Percentiles rank a stretch among this genome's conserved stretches.
Evolutionary conservation across 2,113 vertebrate species (phyloP).

Genomic region (Actinemys pallida): DNA sequence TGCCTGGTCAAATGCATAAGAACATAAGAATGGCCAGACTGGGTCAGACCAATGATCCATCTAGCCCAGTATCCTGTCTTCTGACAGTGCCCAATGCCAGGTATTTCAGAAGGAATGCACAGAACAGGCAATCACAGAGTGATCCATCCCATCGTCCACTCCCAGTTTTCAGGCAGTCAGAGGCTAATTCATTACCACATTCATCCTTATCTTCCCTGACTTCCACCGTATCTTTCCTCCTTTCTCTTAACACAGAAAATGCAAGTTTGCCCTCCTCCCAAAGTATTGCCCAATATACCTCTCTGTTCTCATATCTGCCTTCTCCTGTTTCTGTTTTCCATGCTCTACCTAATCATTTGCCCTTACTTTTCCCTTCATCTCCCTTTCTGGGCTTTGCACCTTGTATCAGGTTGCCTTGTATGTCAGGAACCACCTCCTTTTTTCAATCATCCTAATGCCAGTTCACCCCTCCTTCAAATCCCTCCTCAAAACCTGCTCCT

Average conservation of each 20-base stretch:
- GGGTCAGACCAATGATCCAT: background rate
- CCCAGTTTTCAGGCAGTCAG: background rate
- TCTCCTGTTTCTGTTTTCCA: no score
- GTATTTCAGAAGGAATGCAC: background rate
- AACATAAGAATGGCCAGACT: background rate
- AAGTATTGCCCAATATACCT: no score
- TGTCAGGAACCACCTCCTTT: background rate
- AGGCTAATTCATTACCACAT: background rate
- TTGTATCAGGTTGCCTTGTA: rapidly evolving
- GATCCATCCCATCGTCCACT: background rate
- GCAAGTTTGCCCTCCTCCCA: no score
- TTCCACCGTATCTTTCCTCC: no score
- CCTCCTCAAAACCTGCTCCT: rapidly evolving
- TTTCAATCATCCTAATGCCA: background rate
- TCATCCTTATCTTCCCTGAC: background rate
- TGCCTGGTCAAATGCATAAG: background rate
- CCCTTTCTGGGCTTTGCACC: rapidly evolving
- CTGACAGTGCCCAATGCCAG: background rate
- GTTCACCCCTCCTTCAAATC: background rate
- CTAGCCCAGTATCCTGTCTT: background rate
- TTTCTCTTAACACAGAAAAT: no score
- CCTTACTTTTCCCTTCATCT: no score
- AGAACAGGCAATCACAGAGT: background rate
- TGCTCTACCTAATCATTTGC: no score
- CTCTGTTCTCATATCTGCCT: no score